Conservation (phyloP, 1,140 invertebrate species). For the Chironomus striatipennis region DNA sequence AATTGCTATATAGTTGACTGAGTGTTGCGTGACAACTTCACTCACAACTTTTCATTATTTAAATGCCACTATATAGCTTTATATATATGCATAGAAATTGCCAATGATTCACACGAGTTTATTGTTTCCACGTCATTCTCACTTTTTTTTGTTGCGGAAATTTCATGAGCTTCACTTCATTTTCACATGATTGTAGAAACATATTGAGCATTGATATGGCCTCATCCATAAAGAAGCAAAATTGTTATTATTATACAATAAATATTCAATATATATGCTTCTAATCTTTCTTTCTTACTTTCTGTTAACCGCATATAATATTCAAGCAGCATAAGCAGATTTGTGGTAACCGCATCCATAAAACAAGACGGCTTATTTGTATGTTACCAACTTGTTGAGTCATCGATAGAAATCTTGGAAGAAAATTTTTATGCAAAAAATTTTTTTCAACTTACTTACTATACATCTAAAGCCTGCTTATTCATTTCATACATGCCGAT, state of each 20-base stretch:
- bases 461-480: too few relatives aligned
- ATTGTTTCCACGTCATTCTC: neutral
- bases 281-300: neutral
- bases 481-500: too few relatives aligned
- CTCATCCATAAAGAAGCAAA: neutral
- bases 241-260: neutral
- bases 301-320: conserved; percentile 5
- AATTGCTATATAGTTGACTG: conserved; percentile 5
- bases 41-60: neutral
- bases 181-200: neutral
- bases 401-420: neutral
- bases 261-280: too few relatives aligned
- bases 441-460: too few relatives aligned
- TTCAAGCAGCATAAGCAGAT: neutral
- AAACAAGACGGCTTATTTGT: too few relatives aligned
- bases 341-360: neutral
- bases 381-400: neutral
- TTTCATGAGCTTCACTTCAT: conserved; percentile 4
- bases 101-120: conserved; percentile 12
- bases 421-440: neutral
- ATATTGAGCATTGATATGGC: neutral
- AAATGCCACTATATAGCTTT: too few relatives aligned
- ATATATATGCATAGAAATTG: neutral
- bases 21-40: neutral
- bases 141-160: neutral